Evolutionary conservation across 2,797 vertebrate species (phyloP), one percentile per base, ranked within the genome.

Genomic region (Acridotheres tristis): DNA sequence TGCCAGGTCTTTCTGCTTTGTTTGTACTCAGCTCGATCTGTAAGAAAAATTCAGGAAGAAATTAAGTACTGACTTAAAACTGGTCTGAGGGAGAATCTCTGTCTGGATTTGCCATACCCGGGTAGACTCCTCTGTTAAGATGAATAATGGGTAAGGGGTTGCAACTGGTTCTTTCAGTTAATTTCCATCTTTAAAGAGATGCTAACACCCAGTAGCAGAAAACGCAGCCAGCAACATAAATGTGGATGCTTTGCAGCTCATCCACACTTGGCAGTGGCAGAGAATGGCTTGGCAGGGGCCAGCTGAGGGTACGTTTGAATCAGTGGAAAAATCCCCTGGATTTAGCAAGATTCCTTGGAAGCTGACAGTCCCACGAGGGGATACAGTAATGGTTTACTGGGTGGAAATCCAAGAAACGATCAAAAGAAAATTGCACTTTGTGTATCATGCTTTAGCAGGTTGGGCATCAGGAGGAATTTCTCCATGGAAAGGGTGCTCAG

Each of bases 261-360:
- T 62, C 55, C 14, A 3, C 30, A 3, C 47, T 47, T 58, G 68
- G 42, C 66, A 62, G 17, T 26, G 42, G 62, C 74, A 85, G 16
- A 22, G 58, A 48, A 68, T 1, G 4, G 26, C 55, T 50, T 0
- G 0, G 45, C 23, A 25, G 43, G 29, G 55, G 29, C 67, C 45
- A 66, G 23, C 53, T 48, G 57, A 76, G 47, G 16, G 79, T 42
- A 21, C 20, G 4, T 72, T 26, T 72, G 25, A 53, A 50, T 38
- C 47, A 32, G 7, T 57, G 58, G 62, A 13, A 54, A 73, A 89
- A 47, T 36, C 9, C 50, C 42, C 16, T 47, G 48, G 61, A 38
- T 59, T 73, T n/a, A 71, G 38, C 51, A 42, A 47, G 43, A 13
- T 86, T 66, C 53, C 61, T 84, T 66, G 84, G 51, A 43, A 81